These are phyloP conservation scores for Tragelaphus oryx DNA, from an alignment of 2,797 vertebrate species.

Conservation along the genomic window DNA sequence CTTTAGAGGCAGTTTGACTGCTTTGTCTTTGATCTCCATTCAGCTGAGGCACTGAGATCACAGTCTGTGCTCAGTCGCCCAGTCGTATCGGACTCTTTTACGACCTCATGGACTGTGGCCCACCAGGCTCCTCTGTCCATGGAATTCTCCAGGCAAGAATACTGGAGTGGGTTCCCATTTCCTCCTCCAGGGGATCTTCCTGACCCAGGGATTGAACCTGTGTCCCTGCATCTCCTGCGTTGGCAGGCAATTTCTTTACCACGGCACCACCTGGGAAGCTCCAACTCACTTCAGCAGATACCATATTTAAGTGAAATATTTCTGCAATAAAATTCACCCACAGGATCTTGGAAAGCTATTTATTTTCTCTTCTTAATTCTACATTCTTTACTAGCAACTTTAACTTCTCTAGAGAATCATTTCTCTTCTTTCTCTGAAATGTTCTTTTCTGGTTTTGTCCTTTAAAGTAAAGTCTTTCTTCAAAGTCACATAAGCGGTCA, in stretches of 20 bases:
- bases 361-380: conserved; percentile 28
- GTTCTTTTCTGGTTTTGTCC: conserved; percentile 17
- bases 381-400: conserved; percentile 24
- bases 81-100: background rate
- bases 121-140: background rate
- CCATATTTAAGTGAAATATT: conserved; percentile 7
- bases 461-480: conserved; percentile 41
- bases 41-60: background rate
- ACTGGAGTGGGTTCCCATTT: background rate
- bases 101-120: background rate
- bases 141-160: background rate
- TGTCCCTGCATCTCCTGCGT: background rate
- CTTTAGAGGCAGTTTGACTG: background rate
- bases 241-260: background rate
- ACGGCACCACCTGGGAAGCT: background rate
- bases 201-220: background rate
- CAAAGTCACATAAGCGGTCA: background rate
- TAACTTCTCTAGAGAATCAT: conserved; percentile 39
- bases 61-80: background rate
- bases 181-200: background rate
- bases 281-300: background rate
- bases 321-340: conserved; percentile 1
- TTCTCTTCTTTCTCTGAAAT: conserved; percentile 52
- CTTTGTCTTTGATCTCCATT: background rate
- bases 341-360: background rate